Base-by-base conservation (phyloP, 2,888 invertebrate genomes). In the Mythimna pallens region DNA sequence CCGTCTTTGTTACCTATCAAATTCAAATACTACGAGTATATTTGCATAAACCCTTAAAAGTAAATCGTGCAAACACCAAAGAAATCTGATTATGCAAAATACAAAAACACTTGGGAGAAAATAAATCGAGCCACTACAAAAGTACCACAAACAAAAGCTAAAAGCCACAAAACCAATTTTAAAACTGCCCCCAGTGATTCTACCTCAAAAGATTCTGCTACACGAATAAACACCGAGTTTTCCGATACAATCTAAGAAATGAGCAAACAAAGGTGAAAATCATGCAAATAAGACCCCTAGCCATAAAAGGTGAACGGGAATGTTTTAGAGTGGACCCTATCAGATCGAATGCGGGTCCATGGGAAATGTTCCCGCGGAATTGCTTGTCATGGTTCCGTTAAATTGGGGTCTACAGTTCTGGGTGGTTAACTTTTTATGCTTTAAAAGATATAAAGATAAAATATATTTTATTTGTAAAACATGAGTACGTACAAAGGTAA, bases 271-370 rank as follows among this genome's bases (percentile, higher is more conserved):
- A 78, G 66, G 58, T 61, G 59, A 52, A 61, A 82, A 80, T 72
- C 73, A 83, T 77, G 82, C 22, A 77, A 83, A 82, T 83, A 43
- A 10, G 14, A 10, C 3, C 5, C 40, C 12, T 5, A 1, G 25
- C 3, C 47, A 57, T 54, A 70, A 73, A 78, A 77, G 67, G 73
- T 71, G 59, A 61, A 59, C 0, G 52, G 47, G 65, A 83, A 82
- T 72, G 74, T 61, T 66, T 57, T 17, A 59, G 69, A 47, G 20
- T 20, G 40, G 65, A 55, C 47, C 30, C 14, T 67, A 73, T 82
- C 77, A 52, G 71, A 67, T 74, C 7, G 17, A 54, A 71, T 43
- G 34, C 52, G 36, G 59, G 10, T 54, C 55, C 17, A 54, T 17
- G 36, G 64, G 30, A 50, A 69, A 64, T 50, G 54, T 14, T 67